Base-by-base conservation (phyloP, 2,888 invertebrate genomes). In the Zeuzera pyrina region DNA sequence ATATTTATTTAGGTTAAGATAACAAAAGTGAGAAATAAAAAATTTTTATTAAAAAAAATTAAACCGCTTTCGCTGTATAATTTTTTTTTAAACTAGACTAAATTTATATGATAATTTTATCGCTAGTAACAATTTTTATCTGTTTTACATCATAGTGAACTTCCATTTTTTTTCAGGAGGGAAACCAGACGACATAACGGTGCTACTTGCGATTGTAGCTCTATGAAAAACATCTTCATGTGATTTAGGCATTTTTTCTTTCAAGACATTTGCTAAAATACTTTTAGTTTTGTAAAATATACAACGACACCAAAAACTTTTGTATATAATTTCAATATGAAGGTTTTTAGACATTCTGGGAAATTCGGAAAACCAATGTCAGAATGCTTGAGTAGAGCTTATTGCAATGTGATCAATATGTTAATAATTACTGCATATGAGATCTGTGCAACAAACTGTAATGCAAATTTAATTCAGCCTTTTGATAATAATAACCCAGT, bases 171-270 rank as follows among this genome's bases (percentile, higher is more conserved):
- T 89, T 87, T 31, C 86, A 92, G 97, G 98, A 68, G 98, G 98
- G 36, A 98, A 98, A 84, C 98, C 98, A 40, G 98, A 98, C 76
- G 98, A 98, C 85, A 97, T 98, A 78, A 98, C 98, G 63, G 95
- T 98, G 70, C 89, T 98, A 62, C 88, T 98, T 54, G 96, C 97
- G 52, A 94, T 95, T 51, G 95, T 98, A 83, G 92, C 93, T 65
- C 89, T 91, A 86, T 88, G 85, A 87, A 87, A 71, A 58, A 67
- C 74, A 71, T 76, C 64, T 37, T 41, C 49, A 56, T 62, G 68
- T 69, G 69, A 76, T 70, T 59, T 68, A 68, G 60, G 48, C 57
- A 60, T 51, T 46, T 61, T 61, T 60, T 57, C 61, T 52, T 58
- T 58, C 45, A 51, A 57, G 49, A 52, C 55, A 46, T 49, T 54